Percentiles rank a stretch among this genome's conserved stretches.
These are phyloP conservation scores for Crossocerus cetratus DNA, from an alignment of 2,888 invertebrate genomes.

Conservation along the genomic window DNA sequence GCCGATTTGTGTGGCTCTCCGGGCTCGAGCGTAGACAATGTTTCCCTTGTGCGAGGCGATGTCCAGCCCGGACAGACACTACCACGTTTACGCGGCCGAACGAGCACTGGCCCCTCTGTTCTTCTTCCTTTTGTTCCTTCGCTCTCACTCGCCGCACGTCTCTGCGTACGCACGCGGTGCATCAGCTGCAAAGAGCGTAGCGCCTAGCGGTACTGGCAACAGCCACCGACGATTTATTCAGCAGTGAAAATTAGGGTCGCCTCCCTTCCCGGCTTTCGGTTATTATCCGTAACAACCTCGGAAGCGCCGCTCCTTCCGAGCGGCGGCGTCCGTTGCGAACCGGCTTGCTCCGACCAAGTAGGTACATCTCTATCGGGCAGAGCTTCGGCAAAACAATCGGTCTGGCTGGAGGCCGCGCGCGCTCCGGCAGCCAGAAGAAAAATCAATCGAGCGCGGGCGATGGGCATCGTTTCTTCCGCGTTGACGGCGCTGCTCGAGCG, in stretches of 20 bases:
- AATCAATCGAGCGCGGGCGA: no score
- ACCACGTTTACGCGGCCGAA: slow-evolving; percentile 7
- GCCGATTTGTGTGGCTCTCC: slow-evolving; percentile 25
- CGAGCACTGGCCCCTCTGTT: slow-evolving; percentile 7
- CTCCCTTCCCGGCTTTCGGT: slow-evolving; percentile 27
- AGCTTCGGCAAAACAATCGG: no score
- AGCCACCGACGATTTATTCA: slow-evolving; percentile 50
- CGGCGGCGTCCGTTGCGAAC: slow-evolving; percentile 13
- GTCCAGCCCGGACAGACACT: not conserved
- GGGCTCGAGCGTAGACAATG: slow-evolving; percentile 15
- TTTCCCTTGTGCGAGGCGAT: slow-evolving; percentile 31
- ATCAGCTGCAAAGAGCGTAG: slow-evolving; percentile 43
- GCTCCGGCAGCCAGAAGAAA: no score
- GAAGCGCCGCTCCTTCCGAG: slow-evolving; percentile 19
- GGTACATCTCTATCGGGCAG: not conserved
- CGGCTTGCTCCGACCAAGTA: not conserved
- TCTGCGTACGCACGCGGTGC: slow-evolving; percentile 16
- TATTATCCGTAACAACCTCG: slow-evolving; percentile 33
- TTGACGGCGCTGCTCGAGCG: not conserved
- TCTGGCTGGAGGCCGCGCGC: no score
- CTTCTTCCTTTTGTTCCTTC: slow-evolving; percentile 34
- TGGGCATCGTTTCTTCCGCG: not conserved
- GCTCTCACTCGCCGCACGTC: slow-evolving; percentile 7
- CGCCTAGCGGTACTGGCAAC: slow-evolving; percentile 44
- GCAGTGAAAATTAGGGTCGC: slow-evolving; percentile 49